phyloP scores from a whole-genome alignment of 2,113 vertebrate genomes.

The Thalassoma bifasciatum region DNA sequence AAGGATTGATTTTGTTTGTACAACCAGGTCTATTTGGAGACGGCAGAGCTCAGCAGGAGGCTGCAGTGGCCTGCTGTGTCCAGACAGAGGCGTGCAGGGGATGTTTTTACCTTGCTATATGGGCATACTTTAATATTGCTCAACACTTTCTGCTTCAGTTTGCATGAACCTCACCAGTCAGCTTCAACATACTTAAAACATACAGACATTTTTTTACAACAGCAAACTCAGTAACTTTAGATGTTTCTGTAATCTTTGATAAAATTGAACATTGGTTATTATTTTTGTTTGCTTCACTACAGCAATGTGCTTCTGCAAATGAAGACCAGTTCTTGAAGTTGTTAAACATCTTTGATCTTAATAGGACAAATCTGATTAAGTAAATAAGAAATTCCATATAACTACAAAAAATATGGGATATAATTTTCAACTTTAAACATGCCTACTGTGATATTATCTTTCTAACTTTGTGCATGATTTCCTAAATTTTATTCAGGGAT shows the following conservation, averaged over 20 bases:
- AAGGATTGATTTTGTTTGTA: constrained; percentile 66
- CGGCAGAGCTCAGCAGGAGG: constrained; percentile 52
- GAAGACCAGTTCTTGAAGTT: neutral
- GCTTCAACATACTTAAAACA: neutral
- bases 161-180: constrained; percentile 2
- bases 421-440: neutral
- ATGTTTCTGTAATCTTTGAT: neutral
- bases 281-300: too few species aligned
- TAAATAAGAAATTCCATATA: neutral
- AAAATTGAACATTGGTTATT: too few species aligned
- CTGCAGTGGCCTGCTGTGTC: constrained; percentile 42
- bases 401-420: neutral
- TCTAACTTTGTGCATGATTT: too few species aligned
- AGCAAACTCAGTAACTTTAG: neutral
- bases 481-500: too few species aligned
- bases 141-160: neutral
- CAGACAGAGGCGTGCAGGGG: constrained; percentile 38
- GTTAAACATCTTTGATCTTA: neutral
- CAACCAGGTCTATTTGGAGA: constrained; percentile 70
- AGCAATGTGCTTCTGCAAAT: neutral
- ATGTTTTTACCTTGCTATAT: constrained; percentile 14
- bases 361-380: neutral
- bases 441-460: neutral
- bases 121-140: neutral
- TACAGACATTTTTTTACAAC: neutral